Base-by-base conservation (phyloP, 1,140 invertebrate genomes). In the Wasmannia auropunctata region DNA sequence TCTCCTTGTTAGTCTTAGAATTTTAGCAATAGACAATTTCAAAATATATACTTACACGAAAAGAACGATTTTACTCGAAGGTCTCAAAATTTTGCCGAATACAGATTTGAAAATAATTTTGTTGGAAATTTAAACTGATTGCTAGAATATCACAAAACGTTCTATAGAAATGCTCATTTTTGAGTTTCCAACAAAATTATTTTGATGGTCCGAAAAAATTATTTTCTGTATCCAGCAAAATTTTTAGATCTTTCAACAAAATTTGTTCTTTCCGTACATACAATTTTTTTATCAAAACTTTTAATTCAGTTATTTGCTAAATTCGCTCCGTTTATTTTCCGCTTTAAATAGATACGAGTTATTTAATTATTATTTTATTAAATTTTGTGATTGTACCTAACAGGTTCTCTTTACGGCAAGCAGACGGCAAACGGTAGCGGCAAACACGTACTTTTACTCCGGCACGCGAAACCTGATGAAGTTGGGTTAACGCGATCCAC, bases 321-420 rank as follows among this genome's bases (percentile, higher is more conserved):
- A 70, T 46, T 46, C 14, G 43, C 2, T 43, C 14, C 14, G 8
- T 43, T 43, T 43, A 43, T 11, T 43, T 43, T 43, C n/a, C n/a
- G n/a, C n/a, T n/a, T n/a, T n/a, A n/a, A n/a, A n/a, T 46, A 3
- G 11, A 11, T 65, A n/a, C 22, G 25, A 43, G 6, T 46, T 46
- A 8, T 16, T 46, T 51, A 8, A 1, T 28, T 28, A 49, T 49
- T 1, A n/a, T n/a, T 6, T 5, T 34, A 74, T 54, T 74, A 34
- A 74, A n/a, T n/a, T n/a, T n/a, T n/a, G 31, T 46, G 10, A 25
- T 31, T 4, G 8, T 79, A 31, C 14, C 31, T 43, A 22, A 51
- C 31, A 94, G 94, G 94, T 37, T 90, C 89, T 65, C 75, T 94
- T 8, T 94, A 92, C 63, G 81, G 69, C 4, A 93, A 92, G 34